Percentiles rank a stretch among this genome's conserved stretches.
Conservation (phyloP, 2,113 vertebrate species). For the Cinclus cinclus region DNA sequence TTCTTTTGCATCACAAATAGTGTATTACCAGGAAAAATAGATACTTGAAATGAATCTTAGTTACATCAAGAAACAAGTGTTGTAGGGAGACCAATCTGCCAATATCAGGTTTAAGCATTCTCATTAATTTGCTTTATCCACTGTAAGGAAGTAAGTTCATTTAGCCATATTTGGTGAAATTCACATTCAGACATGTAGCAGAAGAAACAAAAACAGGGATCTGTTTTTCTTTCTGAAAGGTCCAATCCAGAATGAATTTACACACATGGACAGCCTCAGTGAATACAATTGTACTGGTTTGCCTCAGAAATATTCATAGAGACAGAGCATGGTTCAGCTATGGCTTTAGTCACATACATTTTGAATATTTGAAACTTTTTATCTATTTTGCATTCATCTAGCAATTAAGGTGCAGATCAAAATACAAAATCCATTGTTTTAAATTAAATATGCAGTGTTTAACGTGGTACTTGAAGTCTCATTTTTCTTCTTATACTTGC, state of each 20-base stretch:
- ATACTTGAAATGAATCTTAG: background rate
- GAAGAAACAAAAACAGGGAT: background rate
- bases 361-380: background rate
- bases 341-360: background rate
- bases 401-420: background rate
- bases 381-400: background rate
- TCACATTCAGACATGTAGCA: background rate
- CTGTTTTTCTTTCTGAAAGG: background rate
- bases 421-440: background rate
- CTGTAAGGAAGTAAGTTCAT: background rate
- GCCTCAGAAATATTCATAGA: background rate
- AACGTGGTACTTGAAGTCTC: background rate
- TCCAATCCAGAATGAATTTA: background rate
- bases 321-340: background rate
- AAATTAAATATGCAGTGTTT: background rate
- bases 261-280: background rate
- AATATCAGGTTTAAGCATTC: background rate
- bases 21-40: background rate
- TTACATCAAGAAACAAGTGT: background rate
- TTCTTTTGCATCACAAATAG: conserved; percentile 6
- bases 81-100: background rate
- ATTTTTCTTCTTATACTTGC: background rate
- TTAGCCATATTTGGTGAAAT: background rate
- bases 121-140: background rate
- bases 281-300: background rate